Conservation (phyloP, 1,140 invertebrate species). For the Thaumetopoea pityocampa region DNA sequence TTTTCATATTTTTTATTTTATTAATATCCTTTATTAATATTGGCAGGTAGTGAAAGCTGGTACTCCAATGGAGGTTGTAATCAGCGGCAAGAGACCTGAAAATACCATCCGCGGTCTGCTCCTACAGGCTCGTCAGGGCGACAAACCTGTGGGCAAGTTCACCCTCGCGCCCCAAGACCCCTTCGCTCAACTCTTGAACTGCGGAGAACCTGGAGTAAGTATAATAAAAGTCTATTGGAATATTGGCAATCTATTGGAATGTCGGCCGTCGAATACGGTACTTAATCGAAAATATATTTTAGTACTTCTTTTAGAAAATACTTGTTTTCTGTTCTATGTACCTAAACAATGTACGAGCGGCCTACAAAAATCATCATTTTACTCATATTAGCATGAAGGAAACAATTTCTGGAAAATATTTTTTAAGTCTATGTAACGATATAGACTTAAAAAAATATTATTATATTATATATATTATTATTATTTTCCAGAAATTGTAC, state of each 20-base stretch:
- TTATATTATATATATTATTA: not conserved
- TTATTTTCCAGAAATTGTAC: slow-evolving; percentile 4
- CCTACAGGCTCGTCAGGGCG: slow-evolving; percentile 69
- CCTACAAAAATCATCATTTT: not conserved
- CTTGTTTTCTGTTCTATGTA: no score
- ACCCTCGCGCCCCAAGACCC: slow-evolving; percentile 44
- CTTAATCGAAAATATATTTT: no score
- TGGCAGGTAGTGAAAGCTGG: slow-evolving; percentile 50
- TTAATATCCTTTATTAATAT: slow-evolving; percentile 7
- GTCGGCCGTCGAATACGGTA: no score
- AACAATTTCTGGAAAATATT: not conserved
- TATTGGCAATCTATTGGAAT: no score
- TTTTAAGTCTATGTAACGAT: not conserved
- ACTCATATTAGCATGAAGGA: not conserved
- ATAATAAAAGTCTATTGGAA: not conserved
- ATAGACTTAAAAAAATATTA: not conserved
- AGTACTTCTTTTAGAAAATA: no score
- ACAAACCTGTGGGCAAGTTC: slow-evolving; percentile 70
- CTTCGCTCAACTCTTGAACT: slow-evolving; percentile 62
- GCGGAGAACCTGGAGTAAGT: slow-evolving; percentile 66
- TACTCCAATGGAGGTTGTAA: slow-evolving; percentile 53
- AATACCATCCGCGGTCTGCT: slow-evolving; percentile 75
- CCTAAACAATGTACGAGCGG: not conserved
- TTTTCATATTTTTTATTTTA: no score
- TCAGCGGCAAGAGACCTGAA: slow-evolving; percentile 49